A percentile compares a stretch with the other conserved stretches of the same genome.
phyloP scores from a whole-genome alignment of 2,888 invertebrate genomes.

The Papilio gigon region DNA sequence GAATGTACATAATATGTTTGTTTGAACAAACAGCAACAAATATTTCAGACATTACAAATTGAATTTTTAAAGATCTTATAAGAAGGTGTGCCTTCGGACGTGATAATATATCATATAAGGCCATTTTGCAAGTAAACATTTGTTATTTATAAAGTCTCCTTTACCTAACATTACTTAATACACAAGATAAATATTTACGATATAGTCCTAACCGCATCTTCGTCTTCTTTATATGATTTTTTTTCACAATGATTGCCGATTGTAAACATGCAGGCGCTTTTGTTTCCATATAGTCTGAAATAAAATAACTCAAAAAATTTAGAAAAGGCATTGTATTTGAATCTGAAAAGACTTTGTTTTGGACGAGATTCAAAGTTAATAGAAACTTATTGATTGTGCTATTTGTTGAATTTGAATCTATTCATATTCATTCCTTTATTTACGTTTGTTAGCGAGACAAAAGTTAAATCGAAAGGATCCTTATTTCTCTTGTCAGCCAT shows the following conservation, averaged over 20 bases:
- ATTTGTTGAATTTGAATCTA: neutral
- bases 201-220: too few species aligned
- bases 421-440: neutral
- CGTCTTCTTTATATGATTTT: neutral
- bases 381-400: neutral
- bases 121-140: too few species aligned
- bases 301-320: too few species aligned
- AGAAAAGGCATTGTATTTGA: neutral
- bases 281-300: too few species aligned
- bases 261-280: neutral
- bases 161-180: too few species aligned
- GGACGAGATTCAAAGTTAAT: neutral
- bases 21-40: neutral
- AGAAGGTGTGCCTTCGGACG: too few species aligned
- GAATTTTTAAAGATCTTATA: too few species aligned
- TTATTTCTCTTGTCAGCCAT: constrained; percentile 55
- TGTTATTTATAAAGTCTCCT: too few species aligned
- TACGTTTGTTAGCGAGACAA: constrained; percentile 13
- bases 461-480: constrained; percentile 44
- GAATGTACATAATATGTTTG: neutral
- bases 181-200: too few species aligned
- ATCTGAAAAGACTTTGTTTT: neutral
- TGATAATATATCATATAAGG: too few species aligned
- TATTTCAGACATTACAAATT: neutral
- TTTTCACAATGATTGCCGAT: neutral